Evolutionary conservation across 1,140 invertebrate species (phyloP), one percentile per base, ranked within the genome.

Genomic region (Sitodiplosis mosellana): DNA sequence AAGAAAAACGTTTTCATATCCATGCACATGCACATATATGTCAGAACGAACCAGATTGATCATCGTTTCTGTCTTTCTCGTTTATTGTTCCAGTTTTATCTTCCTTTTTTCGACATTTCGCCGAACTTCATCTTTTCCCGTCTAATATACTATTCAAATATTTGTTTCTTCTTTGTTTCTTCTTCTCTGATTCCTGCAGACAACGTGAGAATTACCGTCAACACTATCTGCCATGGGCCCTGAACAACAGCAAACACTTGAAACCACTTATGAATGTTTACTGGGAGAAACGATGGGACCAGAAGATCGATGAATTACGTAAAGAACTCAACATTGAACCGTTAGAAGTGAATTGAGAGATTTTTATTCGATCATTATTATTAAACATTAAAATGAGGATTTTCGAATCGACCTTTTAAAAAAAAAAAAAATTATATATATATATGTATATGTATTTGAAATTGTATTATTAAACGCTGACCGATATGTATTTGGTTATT

Each of bases 231-330:
- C 86, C 85, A 1, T 97, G 91, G 91, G 87, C 89, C 11, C 70
- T 94, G 5, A 65, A 74, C 55, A 89, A 80, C 55, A 91, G 87
- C 19, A 72, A 69, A 49, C 73, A 78, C 54, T 75, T 81, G 14
- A 77, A 81, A 54, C 59, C 59, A 40, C 45, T 92, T 33, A 70
- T 91, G 67, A 77, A 78, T 54, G 69, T 94, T 38, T 95, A 90
- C 67, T 96, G 81, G 74, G 93, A 98, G 64, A 81, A 90, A 69
- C 73, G 90, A 52, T 96, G 91, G 89, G 86, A 94, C 44, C 85
- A 93, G 66, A 69, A 81, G 34, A 65, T 96, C 5, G 58, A 70
- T 45, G 87, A 95, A 19, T 75, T 97, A 53, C 74, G 87, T 53
- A 68, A 68, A 49, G 83, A 87, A 69, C 73, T 83, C 59, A 80